Percentiles rank a stretch among this genome's conserved stretches.
These are phyloP conservation scores for Acanthosoma haemorrhoidale DNA, from an alignment of 2,888 invertebrate species.

Conservation along the genomic window DNA sequence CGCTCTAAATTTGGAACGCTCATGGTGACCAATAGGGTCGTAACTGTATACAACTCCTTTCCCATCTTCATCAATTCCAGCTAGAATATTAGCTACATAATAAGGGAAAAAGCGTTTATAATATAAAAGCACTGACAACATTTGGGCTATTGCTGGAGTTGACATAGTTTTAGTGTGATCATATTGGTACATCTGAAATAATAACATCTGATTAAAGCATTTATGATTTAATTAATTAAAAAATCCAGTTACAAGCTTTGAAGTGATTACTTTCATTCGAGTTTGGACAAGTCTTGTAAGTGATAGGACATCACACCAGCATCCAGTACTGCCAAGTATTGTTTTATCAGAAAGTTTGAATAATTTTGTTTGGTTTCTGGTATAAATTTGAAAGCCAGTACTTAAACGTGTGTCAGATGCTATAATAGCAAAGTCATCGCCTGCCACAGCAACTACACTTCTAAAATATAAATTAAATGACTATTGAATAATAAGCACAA, in stretches of 20 bases:
- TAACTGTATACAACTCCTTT: slow-evolving; percentile 93
- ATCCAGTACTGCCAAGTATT: slow-evolving; percentile 90
- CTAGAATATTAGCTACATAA: slow-evolving; percentile 90
- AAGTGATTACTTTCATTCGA: slow-evolving; percentile 65
- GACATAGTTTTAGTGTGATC: slow-evolving; percentile 90
- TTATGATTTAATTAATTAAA: not conserved
- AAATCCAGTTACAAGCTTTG: not conserved
- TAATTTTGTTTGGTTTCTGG: slow-evolving; percentile 81
- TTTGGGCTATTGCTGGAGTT: slow-evolving; percentile 88
- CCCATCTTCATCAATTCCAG: slow-evolving; percentile 87
- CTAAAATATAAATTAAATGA: slow-evolving; percentile 50
- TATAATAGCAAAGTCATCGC: slow-evolving; percentile 89
- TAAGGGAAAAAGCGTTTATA: slow-evolving; percentile 97
- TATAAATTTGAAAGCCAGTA: slow-evolving; percentile 84
- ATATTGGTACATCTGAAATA: slow-evolving; percentile 77
- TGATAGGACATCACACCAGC: slow-evolving; percentile 95
- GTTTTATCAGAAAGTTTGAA: slow-evolving; percentile 75
- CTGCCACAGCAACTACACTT: slow-evolving; percentile 91
- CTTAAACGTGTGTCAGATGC: slow-evolving; percentile 93
- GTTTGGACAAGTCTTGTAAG: slow-evolving; percentile 77
- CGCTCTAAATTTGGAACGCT: slow-evolving; percentile 75
- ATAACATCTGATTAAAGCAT: slow-evolving; percentile 15
- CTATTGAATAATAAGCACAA: not conserved
- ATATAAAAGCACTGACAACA: slow-evolving; percentile 93
- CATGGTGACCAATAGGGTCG: slow-evolving; percentile 95